These are phyloP conservation scores for Drosophila setifemur DNA, from an alignment of 1,140 invertebrate species.

Conservation along the genomic window DNA sequence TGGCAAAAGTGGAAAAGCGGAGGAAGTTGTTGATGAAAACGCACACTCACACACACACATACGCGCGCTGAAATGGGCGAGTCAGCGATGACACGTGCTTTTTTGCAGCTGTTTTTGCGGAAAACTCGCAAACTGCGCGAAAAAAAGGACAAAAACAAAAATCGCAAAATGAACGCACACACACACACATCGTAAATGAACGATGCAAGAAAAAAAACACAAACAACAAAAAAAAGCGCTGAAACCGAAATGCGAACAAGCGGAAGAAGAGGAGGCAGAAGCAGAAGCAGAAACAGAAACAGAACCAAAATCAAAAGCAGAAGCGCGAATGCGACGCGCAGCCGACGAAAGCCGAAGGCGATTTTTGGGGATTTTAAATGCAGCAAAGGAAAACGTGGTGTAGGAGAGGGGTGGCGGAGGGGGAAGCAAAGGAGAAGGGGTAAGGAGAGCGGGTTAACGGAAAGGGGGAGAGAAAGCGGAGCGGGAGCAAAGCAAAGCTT, in stretches of 20 bases:
- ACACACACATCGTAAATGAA: no score
- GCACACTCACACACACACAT: no score
- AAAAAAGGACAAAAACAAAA: slow-evolving; percentile 80
- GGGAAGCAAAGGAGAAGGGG: not conserved
- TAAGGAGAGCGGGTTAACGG: no score
- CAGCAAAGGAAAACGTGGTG: slow-evolving; percentile 11
- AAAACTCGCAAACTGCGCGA: slow-evolving; percentile 72
- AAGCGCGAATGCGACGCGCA: slow-evolving; percentile 20
- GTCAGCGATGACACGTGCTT: slow-evolving; percentile 81
- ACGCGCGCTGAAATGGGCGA: slow-evolving; percentile 47
- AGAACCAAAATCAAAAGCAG: not conserved
- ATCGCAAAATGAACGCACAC: slow-evolving; percentile 54
- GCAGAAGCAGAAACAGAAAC: not conserved
- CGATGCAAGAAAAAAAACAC: no score
- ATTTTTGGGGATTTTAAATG: slow-evolving; percentile 33
- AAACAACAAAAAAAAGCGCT: not conserved
- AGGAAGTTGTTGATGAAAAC: slow-evolving; percentile 44
- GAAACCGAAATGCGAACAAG: not conserved
- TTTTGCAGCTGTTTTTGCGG: slow-evolving; percentile 79
- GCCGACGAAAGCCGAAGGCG: slow-evolving; percentile 42
- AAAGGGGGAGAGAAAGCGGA: no score
- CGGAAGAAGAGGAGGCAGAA: not conserved
- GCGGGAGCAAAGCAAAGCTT: no score
- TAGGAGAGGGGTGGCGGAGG: not conserved
- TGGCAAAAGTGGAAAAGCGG: slow-evolving; percentile 11